A percentile compares a stretch with the other conserved stretches of the same genome.
These are phyloP conservation scores for Phyllotis vaccarum DNA, from an alignment of 2,797 vertebrate species.

Conservation along the genomic window DNA sequence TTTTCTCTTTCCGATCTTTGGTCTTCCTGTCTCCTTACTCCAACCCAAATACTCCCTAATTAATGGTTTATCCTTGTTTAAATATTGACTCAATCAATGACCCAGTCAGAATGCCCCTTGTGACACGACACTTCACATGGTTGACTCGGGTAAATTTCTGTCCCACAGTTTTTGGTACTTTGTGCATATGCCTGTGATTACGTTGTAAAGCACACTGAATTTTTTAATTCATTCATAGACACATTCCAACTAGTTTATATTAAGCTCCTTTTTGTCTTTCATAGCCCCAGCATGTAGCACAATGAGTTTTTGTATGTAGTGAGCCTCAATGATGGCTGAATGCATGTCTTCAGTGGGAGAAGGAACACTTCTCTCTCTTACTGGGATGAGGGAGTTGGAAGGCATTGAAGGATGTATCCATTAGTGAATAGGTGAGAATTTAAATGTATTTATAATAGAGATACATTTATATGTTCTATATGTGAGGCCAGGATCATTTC, in stretches of 20 bases:
- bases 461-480: too few species aligned
- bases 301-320: not conserved
- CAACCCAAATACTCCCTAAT: not conserved
- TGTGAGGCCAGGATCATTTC: not conserved
- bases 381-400: not conserved
- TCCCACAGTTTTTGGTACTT: not conserved
- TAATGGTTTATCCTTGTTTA: conserved; percentile 37
- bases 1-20: not conserved
- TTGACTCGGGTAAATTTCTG: not conserved
- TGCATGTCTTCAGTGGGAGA: not conserved
- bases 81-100: not conserved
- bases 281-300: not conserved
- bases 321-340: not conserved
- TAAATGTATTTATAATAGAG: not conserved
- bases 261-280: conserved; percentile 22
- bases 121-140: not conserved
- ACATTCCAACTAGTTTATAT: not conserved
- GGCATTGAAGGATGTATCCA: not conserved
- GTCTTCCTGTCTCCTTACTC: not conserved
- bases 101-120: not conserved
- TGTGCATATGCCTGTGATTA: not conserved
- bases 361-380: not conserved
- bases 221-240: not conserved
- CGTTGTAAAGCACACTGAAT: not conserved
- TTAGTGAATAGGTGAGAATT: not conserved